Evolutionary conservation across 2,113 vertebrate species (phyloP).

Genomic region (Neopipo cinnamomea): DNA sequence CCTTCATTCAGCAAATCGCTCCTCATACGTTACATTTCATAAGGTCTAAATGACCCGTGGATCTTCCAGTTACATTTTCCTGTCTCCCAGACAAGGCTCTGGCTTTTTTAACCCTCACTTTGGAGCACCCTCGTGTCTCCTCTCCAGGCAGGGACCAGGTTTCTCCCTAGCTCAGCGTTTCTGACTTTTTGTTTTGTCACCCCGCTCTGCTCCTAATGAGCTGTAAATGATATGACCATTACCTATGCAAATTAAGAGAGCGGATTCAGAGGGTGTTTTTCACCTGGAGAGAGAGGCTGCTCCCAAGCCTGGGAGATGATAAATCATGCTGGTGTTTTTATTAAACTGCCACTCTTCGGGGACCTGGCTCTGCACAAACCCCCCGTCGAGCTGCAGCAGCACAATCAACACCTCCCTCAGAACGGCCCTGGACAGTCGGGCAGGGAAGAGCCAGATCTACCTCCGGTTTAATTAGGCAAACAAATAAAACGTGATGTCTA

Average conservation of each 20-base stretch:
- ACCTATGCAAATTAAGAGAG: conserved; percentile 65
- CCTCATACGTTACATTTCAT: not conserved
- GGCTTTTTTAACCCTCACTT: not conserved
- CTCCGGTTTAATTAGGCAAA: not conserved
- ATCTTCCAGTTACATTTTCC: not conserved
- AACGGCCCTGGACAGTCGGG: not conserved
- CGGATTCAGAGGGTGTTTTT: not conserved
- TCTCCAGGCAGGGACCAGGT: not conserved
- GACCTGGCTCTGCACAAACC: not conserved
- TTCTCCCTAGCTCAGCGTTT: not conserved
- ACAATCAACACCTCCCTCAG: not conserved
- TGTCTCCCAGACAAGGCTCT: not conserved
- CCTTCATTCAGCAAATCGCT: not conserved
- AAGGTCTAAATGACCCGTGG: not conserved
- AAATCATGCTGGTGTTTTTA: conserved; percentile 55
- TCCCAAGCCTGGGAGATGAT: not conserved
- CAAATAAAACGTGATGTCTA: not conserved
- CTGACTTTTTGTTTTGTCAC: conserved; percentile 21
- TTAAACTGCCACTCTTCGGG: not conserved
- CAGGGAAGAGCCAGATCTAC: not conserved
- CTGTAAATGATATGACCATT: conserved; percentile 66
- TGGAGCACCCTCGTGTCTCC: not conserved
- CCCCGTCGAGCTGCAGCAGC: not conserved
- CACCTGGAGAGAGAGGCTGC: not conserved
- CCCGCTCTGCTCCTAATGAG: conserved; percentile 49